phyloP scores from a whole-genome alignment of 2,797 vertebrate species.

The Pangasius larnaudii region DNA sequence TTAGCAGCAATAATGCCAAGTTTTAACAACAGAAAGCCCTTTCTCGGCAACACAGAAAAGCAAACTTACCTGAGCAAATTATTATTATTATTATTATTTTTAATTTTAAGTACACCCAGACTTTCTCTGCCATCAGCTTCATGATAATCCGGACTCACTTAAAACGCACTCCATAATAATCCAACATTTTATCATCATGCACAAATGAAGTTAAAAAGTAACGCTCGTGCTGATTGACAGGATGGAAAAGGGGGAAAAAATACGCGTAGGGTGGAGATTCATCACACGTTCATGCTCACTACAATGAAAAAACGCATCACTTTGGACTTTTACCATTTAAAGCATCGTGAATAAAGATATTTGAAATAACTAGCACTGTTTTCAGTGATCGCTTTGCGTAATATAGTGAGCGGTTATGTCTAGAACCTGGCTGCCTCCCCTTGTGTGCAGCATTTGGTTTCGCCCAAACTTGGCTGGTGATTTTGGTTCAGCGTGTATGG shows the following conservation, averaged over 20 bases:
- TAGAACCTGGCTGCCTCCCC: slow-evolving; percentile 61
- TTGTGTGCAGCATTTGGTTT: slow-evolving; percentile 78
- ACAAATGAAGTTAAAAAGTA: slow-evolving; percentile 52
- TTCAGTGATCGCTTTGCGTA: background rate
- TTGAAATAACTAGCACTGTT: background rate
- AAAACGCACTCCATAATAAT: background rate
- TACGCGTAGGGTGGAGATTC: slow-evolving; percentile 52
- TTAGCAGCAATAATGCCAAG: background rate
- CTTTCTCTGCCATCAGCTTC: background rate
- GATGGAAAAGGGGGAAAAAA: slow-evolving; percentile 52
- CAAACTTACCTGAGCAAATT: background rate
- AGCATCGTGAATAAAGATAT: accelerated
- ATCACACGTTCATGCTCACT: background rate
- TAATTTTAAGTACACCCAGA: background rate
- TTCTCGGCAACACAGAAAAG: background rate
- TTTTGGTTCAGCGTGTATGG: slow-evolving; percentile 74
- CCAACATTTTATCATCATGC: background rate
- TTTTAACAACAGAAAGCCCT: background rate
- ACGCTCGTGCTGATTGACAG: slow-evolving; percentile 76
- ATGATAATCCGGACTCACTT: background rate
- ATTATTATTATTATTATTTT: too few species aligned
- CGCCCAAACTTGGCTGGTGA: slow-evolving; percentile 78
- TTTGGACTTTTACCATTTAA: background rate
- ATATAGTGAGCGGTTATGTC: background rate
- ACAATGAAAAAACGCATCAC: background rate